These are phyloP conservation scores for Diarsia brunnea DNA, from an alignment of 2,888 invertebrate genomes.

Conservation along the genomic window DNA sequence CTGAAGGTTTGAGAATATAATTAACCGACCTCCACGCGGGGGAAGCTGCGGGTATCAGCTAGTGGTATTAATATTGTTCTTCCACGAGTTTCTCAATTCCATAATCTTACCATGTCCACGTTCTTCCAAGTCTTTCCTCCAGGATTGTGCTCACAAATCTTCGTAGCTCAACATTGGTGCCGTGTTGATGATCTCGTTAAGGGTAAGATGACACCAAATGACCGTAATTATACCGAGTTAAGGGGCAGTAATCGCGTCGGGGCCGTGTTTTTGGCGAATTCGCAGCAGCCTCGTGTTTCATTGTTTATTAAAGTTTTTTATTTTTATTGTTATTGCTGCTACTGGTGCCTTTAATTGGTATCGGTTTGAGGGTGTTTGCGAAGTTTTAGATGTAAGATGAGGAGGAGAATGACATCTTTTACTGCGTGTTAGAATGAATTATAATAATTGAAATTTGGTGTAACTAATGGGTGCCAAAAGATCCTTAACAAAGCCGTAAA, in stretches of 20 bases:
- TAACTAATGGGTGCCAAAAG: too few relatives aligned
- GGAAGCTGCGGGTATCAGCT: too few relatives aligned
- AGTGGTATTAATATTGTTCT: not conserved
- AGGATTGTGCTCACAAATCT: slow-evolving; percentile 63
- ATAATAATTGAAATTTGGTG: not conserved
- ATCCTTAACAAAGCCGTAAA: too few relatives aligned
- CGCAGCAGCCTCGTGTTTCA: slow-evolving; percentile 76
- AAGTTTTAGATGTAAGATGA: slow-evolving; percentile 7
- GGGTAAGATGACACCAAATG: slow-evolving; percentile 89
- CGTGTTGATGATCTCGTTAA: slow-evolving; percentile 86
- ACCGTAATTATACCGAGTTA: slow-evolving; percentile 87
- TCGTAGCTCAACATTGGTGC: slow-evolving; percentile 69
- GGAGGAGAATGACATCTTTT: slow-evolving; percentile 19
- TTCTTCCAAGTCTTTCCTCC: not conserved
- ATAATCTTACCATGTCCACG: not conserved
- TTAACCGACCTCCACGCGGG: too few relatives aligned
- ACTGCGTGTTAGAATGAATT: not conserved
- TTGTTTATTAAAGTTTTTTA: slow-evolving; percentile 87
- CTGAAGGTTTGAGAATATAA: too few relatives aligned
- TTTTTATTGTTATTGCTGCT: slow-evolving; percentile 82
- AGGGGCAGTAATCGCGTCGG: slow-evolving; percentile 80
- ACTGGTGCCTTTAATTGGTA: slow-evolving; percentile 74
- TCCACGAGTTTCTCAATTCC: not conserved
- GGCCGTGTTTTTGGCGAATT: slow-evolving; percentile 83
- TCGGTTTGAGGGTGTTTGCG: slow-evolving; percentile 45